Evolutionary conservation across 1,140 invertebrate species (phyloP).

Genomic region (Pogonus chalceus): DNA sequence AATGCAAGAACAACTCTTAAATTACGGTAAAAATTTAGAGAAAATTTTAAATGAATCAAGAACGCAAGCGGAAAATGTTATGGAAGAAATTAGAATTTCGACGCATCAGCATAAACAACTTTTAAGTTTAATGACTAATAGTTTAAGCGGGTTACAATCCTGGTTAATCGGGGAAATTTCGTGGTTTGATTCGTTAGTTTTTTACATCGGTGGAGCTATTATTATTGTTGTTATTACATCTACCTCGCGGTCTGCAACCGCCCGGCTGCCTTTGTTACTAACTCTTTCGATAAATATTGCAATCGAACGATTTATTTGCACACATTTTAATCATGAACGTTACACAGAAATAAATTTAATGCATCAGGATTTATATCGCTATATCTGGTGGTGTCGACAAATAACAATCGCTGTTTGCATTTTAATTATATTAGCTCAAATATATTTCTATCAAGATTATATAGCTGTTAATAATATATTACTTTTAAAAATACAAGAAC

Average conservation of each 20-base stretch:
- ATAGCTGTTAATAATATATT: background rate
- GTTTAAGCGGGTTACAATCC: conserved; percentile 25
- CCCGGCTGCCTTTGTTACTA: conserved; percentile 24
- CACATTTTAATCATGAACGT: background rate
- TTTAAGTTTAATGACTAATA: conserved; percentile 22
- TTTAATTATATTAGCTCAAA: background rate
- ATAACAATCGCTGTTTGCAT: background rate
- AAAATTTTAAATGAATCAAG: conserved; percentile 30
- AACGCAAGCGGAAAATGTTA: conserved; percentile 10
- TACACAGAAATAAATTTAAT: background rate
- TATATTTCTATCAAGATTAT: conserved; percentile 6
- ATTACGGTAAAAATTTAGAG: conserved; percentile 38
- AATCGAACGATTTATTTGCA: conserved; percentile 28
- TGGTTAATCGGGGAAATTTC: conserved; percentile 34
- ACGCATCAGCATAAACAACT: conserved; percentile 25
- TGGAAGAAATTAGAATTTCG: conserved; percentile 25
- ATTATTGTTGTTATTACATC: conserved; percentile 27
- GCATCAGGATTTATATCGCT: background rate
- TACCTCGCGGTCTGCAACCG: conserved; percentile 19
- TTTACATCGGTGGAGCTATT: conserved; percentile 23
- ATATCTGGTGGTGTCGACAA: conserved; percentile 1
- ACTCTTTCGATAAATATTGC: conserved; percentile 22
- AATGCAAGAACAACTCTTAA: conserved; percentile 44
- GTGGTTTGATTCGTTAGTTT: conserved; percentile 32
- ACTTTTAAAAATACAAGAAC: background rate